Evolutionary conservation across 2,888 invertebrate species (phyloP).

Genomic region (Nephrotoma flavescens): DNA sequence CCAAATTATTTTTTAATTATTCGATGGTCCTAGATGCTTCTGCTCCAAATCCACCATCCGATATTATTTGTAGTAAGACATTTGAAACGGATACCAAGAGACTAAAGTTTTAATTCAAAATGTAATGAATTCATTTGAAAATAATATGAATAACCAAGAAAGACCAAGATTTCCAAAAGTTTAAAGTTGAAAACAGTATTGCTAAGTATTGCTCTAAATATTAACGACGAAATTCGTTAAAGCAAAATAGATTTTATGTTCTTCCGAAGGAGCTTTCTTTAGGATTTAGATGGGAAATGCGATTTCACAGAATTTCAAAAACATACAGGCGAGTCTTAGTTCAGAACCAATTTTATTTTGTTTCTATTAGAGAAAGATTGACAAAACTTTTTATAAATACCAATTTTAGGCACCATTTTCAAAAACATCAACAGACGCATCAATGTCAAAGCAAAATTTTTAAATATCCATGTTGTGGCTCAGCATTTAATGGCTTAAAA

Average conservation of each 20-base stretch:
- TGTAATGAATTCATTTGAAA: background rate
- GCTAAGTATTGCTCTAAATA: background rate
- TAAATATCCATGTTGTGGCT: background rate
- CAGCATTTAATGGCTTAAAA: too few relatives aligned
- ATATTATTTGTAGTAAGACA: background rate
- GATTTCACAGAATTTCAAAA: background rate
- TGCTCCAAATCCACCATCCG: background rate
- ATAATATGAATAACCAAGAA: background rate
- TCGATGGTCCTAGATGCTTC: background rate
- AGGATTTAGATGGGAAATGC: background rate
- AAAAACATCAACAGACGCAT: background rate
- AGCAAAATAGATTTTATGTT: background rate
- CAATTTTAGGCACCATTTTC: background rate
- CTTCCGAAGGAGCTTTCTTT: background rate
- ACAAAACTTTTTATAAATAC: background rate
- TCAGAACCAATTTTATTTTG: background rate
- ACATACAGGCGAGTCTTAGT: background rate
- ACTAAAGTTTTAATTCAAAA: background rate
- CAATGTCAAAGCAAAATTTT: background rate
- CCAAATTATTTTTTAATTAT: background rate
- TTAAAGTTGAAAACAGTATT: background rate
- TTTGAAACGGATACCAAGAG: background rate
- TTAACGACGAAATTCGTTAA: background rate
- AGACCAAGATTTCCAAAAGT: background rate
- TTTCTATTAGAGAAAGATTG: background rate